Base-by-base conservation (phyloP, 2,888 invertebrate genomes). In the Syrista parreyssii region DNA sequence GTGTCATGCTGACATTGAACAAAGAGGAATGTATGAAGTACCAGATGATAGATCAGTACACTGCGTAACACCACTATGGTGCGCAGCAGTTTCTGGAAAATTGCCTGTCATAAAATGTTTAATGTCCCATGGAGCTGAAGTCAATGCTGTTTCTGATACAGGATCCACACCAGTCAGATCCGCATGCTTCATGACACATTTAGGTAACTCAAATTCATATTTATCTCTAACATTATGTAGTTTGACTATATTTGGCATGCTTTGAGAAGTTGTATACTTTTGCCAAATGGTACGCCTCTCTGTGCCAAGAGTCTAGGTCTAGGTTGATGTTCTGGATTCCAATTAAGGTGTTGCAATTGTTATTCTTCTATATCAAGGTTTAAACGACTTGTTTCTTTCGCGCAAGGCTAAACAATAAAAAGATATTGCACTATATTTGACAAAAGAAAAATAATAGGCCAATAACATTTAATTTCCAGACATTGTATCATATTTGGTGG, bases 171-270 rank as follows among this genome's bases (percentile, higher is more conserved):
- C 98, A 12, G 97, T 98, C 78, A 94, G 98, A 85, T 97, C 97
- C 79, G 97, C 98, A 15, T 98, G 98, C 92, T 98, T 97, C 92
- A 97, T 98, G 97, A 96, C 97, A 80, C 96, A 97, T 92, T 92
- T 95, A 80, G 96, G 96, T 87, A 95, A 96, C 85, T 69, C 36
- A 79, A 68, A 75, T 75, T 23, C 55, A 55, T 55, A 55, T 55
- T 55, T 55, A 55, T 55, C 55, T 55, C 23, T 9, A 55, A 23
- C 55, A 55, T 34, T 34, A 9, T 34, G 9, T 23, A 55, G 55
- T 55, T 55, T 55, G 23, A 55, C 55, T 55, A 33, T 31, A 31
- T 71, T 31, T 71, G 71, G 71, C 31, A 11, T 31, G 12, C 31
- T 33, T 71, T 71, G 31, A 71, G 71, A 15, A 71, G 12, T 31